phyloP scores from a whole-genome alignment of 2,888 invertebrate genomes.

The Ischnura elegans region DNA sequence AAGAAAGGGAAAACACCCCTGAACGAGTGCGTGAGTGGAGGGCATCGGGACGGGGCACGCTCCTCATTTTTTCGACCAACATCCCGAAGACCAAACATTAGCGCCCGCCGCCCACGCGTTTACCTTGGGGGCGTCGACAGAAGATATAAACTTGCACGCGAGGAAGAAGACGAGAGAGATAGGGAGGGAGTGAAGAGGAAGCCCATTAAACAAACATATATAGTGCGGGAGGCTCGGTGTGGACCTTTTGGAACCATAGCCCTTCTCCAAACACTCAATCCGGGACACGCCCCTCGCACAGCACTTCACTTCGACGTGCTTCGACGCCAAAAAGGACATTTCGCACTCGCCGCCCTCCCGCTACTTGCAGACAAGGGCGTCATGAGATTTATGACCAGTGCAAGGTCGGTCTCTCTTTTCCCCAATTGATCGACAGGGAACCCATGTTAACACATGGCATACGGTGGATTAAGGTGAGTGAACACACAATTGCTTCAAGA shows the following conservation, averaged over 20 bases:
- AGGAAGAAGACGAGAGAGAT: background rate
- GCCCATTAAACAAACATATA: constrained; percentile 58
- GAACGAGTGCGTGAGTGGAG: background rate
- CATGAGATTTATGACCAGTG: too few relatives aligned
- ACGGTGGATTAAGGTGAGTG: too few relatives aligned
- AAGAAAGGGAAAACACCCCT: background rate
- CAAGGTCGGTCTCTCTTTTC: too few relatives aligned
- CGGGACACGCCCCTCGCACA: background rate
- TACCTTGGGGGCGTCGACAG: constrained; percentile 61
- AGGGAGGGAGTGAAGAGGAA: background rate
- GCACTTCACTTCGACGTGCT: too few relatives aligned
- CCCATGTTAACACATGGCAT: too few relatives aligned
- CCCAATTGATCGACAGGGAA: too few relatives aligned
- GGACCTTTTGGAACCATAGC: background rate
- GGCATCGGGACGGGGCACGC: background rate
- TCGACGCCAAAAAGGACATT: too few relatives aligned
- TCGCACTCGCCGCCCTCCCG: too few relatives aligned
- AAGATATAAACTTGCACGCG: constrained; percentile 20
- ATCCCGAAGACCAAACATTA: constrained; percentile 41
- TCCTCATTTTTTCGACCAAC: constrained; percentile 41
- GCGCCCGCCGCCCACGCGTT: constrained; percentile 39
- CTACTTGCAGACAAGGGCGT: too few relatives aligned
- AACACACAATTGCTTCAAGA: too few relatives aligned
- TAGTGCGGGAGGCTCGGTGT: background rate
- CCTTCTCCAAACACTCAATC: background rate